Base-by-base conservation (phyloP, 2,888 invertebrate species). In the Mythimna pallens region DNA sequence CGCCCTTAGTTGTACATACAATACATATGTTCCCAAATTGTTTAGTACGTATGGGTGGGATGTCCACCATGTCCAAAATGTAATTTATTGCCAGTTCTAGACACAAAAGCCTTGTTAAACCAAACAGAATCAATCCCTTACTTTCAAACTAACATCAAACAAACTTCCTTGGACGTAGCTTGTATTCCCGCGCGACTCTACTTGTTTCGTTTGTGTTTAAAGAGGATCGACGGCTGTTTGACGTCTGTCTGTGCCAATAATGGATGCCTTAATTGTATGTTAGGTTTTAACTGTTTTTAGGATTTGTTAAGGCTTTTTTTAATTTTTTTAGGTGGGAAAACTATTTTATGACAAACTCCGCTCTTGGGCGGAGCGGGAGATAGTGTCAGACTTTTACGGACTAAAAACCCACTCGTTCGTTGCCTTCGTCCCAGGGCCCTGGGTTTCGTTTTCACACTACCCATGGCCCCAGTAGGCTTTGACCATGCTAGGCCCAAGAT, bases 161-260 rank as follows among this genome's bases (percentile, higher is more conserved):
- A 84, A 82, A 83, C 73, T 85, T 85, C 72, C 77, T 85, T 81
- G 70, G 78, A 80, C 80, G 78, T 69, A 81, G 78, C 88, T 89
- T 88, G 88, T 86, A 91, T 89, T 92, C 92, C 92, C 91, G 87
- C 68, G 88, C 80, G 90, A 84, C 81, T 84, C 79, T 76, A 78
- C 73, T 85, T 85, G 89, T 87, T 87, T 85, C 86, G 80, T 84
- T 77, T 83, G 89, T 95, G 89, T 95, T 94, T 94, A 88, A 80
- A 88, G 85, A 92, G 94, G 93, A 91, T 91, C 89, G 87, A 83
- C 85, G 85, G 74, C 78, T 95, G 93, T 94, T 94, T 94, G 92
- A 84, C 88, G 89, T 91, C 92, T 91, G 94, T 94, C 94, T 94
- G 93, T 85, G 91, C 90, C 92, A 93, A 94, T 94, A 93, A 88